Percentiles rank a stretch among this genome's conserved stretches.
These are phyloP conservation scores for Caenorhabditis sp. DNA, from an alignment of 2,888 invertebrate species.

Conservation along the genomic window DNA sequence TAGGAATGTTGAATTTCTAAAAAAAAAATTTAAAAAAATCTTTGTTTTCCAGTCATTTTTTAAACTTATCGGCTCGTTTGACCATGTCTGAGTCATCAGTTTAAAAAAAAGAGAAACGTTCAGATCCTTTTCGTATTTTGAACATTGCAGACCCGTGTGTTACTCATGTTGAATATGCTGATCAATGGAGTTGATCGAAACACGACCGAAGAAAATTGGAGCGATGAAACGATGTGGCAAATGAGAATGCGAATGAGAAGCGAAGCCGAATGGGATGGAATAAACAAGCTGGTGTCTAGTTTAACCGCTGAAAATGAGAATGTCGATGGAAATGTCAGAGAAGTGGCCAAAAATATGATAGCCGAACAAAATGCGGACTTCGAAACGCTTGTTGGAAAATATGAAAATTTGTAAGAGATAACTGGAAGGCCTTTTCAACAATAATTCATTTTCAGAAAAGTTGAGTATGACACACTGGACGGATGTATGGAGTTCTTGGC, in stretches of 20 bases:
- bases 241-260: constrained; percentile 49
- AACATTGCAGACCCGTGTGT: constrained; percentile 31
- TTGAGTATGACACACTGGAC: constrained; percentile 53
- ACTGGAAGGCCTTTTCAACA: background rate
- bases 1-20: no score
- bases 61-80: no score
- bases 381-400: constrained; percentile 29
- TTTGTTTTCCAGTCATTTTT: no score
- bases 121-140: no score
- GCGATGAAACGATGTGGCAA: constrained; percentile 51
- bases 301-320: constrained; percentile 6
- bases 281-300: constrained; percentile 11
- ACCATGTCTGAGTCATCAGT: background rate
- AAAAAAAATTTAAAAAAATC: background rate
- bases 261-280: constrained; percentile 37
- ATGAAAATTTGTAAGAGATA: constrained; percentile 31
- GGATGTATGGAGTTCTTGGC: constrained; percentile 52
- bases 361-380: constrained; percentile 36
- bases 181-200: constrained; percentile 74
- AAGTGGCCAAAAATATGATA: constrained; percentile 23
- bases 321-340: constrained; percentile 14
- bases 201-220: constrained; percentile 72
- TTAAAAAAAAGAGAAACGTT: no score
- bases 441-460: constrained; percentile 34
- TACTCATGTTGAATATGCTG: constrained; percentile 46